Base-by-base conservation (phyloP, 2,113 vertebrate genomes). In the Bubo scandiacus region DNA sequence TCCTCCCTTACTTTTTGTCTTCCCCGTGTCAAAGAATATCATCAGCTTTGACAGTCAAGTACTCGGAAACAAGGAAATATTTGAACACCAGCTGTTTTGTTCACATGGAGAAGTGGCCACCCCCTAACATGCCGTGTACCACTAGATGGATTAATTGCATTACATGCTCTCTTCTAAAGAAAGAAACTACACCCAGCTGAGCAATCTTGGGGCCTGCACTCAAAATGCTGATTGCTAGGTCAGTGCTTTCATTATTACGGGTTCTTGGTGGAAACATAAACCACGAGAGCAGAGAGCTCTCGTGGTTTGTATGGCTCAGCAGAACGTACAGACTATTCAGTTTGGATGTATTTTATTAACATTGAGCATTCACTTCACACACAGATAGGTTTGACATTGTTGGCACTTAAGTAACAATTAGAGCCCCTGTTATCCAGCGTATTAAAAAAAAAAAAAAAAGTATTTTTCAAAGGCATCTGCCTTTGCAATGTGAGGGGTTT, bases 171-270 rank as follows among this genome's bases (percentile, higher is more conserved):
- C 58, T 84, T 93, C 57, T 84, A 70, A 62, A 65, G 62, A 79
- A 72, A 81, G 57, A 90, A 94, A 77, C 66, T 81, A 22, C 36
- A 84, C 66, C 57, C 58, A 81, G 3, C 68, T 85, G 77, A 92
- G 81, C 36, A 85, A 81, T 94, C 57, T 79, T 40, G 2, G 85
- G 74, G 81, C 36, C 55, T 83, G 93, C 63, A 70, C 92, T 94
- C 70, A 61, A 63, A 84, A 82, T 0, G 1, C 36, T 54, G 52
- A 72, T 94, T 95, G 88, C 88, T 92, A 72, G 73, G 77, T 95
- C 87, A 87, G 88, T 97, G 87, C 74, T 94, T 97, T 91, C 81
- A 43, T 94, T 97, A 92, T 95, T 92, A 81, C 2, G 5, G 40
- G 61, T 82, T 94, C 52, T 22, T 79, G 77, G 77, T 94, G 83